These are phyloP conservation scores for Zaprionus kolodkinae DNA, from an alignment of 1,140 invertebrate genomes.

Conservation along the genomic window DNA sequence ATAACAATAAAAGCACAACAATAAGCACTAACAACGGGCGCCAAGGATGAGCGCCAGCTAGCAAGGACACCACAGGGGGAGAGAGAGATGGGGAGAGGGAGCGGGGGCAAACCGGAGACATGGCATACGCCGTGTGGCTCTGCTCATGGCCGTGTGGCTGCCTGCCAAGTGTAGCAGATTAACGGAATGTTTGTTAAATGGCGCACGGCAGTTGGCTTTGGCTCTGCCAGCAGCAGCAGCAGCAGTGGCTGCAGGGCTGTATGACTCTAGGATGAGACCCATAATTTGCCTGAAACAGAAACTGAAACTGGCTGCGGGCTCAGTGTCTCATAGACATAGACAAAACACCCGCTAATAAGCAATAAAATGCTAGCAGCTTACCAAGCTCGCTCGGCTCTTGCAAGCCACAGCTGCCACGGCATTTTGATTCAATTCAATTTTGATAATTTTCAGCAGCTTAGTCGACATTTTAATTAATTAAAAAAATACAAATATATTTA, in stretches of 20 bases:
- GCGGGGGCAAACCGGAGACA: constrained; percentile 34
- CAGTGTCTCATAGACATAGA: constrained; percentile 44
- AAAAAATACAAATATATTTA: constrained; percentile 34
- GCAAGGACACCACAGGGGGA: constrained; percentile 16
- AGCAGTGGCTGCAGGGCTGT: background rate
- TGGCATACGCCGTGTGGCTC: background rate
- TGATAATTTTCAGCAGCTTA: constrained; percentile 44
- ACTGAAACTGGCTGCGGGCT: constrained; percentile 37
- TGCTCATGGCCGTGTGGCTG: constrained; percentile 66
- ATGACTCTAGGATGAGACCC: constrained; percentile 28
- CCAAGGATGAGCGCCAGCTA: constrained; percentile 45
- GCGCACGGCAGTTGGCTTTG: constrained; percentile 46
- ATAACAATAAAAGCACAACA: constrained; percentile 81
- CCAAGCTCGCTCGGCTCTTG: constrained; percentile 2
- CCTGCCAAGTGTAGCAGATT: constrained; percentile 79
- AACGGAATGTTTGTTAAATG: constrained; percentile 81
- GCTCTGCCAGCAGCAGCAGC: too few relatives aligned
- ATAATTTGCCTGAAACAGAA: constrained; percentile 54
- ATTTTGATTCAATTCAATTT: constrained; percentile 5
- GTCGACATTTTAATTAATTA: constrained; percentile 69
- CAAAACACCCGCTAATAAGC: constrained; percentile 71
- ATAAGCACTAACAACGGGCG: constrained; percentile 78
- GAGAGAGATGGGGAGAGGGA: constrained; percentile 8
- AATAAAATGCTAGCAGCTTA: constrained; percentile 9
- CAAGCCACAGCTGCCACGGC: constrained; percentile 1